Evolutionary conservation across 2,797 vertebrate genomes (phyloP).

Genomic region (Ctenopoma multispine): DNA sequence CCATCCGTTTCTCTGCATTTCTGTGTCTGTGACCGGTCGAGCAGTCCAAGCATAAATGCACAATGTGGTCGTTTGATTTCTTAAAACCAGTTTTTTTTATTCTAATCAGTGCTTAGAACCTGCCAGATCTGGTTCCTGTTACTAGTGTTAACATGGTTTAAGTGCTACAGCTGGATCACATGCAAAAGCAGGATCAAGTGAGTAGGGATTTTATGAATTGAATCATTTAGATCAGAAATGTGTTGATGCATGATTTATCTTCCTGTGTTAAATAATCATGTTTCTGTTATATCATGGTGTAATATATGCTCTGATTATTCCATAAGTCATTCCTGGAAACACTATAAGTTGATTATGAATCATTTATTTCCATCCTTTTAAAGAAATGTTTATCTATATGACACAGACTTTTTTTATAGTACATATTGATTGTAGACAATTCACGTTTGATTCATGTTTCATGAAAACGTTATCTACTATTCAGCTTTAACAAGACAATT

Average conservation of each 20-base stretch:
- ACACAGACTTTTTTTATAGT: background rate
- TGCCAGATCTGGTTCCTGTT: background rate
- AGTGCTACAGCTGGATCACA: background rate
- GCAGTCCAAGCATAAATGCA: constrained; percentile 5
- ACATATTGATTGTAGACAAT: background rate
- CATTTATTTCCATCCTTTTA: background rate
- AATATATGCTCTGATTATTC: constrained; percentile 19
- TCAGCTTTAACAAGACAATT: no score
- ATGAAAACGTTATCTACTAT: no score
- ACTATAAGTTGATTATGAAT: background rate
- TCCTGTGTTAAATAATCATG: background rate
- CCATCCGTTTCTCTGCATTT: constrained; percentile 5
- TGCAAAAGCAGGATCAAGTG: constrained; percentile 3
- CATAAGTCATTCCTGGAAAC: background rate
- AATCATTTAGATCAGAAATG: constrained; percentile 9
- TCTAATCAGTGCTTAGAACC: constrained; percentile 24
- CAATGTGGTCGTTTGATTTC: constrained; percentile 16
- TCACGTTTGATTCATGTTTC: background rate
- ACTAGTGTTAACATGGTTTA: background rate
- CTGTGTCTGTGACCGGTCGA: constrained; percentile 2
- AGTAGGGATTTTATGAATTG: constrained; percentile 14
- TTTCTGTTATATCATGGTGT: constrained; percentile 17
- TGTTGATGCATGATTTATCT: constrained; percentile 24
- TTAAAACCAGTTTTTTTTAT: constrained; percentile 18
- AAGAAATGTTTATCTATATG: no score